Percentiles rank a stretch among this genome's conserved stretches.
Conservation (phyloP, 1,140 invertebrate genomes). For the Drosophila kohkoa region DNA sequence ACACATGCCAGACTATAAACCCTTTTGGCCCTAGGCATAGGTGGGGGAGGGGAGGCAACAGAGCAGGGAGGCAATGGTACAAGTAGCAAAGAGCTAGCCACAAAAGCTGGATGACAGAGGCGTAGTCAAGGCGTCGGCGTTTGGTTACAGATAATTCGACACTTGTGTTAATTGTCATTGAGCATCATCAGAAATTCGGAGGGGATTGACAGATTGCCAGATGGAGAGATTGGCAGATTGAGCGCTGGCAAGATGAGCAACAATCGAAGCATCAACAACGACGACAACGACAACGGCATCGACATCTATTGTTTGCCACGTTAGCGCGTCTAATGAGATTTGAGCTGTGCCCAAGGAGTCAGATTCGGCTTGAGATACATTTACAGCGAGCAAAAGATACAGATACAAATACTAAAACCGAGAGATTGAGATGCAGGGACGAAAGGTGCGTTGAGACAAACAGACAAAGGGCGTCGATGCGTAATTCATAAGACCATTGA, state of each 20-base stretch:
- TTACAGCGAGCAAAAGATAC: background rate
- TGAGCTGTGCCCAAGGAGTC: constrained; percentile 54
- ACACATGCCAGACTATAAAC: constrained; percentile 65
- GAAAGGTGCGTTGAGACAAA: constrained; percentile 47
- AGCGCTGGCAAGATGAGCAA: too few species aligned
- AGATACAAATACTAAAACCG: constrained; percentile 1
- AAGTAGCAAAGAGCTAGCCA: too few species aligned
- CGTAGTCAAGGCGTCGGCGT: constrained; percentile 19
- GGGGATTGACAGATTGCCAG: constrained; percentile 21
- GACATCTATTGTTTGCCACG: constrained; percentile 41
- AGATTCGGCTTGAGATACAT: constrained; percentile 40
- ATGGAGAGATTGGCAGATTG: background rate
- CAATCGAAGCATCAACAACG: too few species aligned
- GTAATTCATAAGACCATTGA: constrained; percentile 82
- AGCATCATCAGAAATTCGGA: constrained; percentile 28
- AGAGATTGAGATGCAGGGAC: constrained; percentile 26
- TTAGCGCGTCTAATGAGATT: constrained; percentile 72
- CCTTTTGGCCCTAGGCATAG: constrained; percentile 33
- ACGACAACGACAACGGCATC: background rate
- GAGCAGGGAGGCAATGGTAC: background rate
- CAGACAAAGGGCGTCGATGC: constrained; percentile 66
- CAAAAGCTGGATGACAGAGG: constrained; percentile 8
- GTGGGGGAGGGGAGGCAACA: background rate
- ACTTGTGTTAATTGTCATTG: constrained; percentile 74
- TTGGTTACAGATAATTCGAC: constrained; percentile 74